These are phyloP conservation scores for Rhyacichthys aspro DNA, from an alignment of 2,797 vertebrate genomes.

Conservation along the genomic window DNA sequence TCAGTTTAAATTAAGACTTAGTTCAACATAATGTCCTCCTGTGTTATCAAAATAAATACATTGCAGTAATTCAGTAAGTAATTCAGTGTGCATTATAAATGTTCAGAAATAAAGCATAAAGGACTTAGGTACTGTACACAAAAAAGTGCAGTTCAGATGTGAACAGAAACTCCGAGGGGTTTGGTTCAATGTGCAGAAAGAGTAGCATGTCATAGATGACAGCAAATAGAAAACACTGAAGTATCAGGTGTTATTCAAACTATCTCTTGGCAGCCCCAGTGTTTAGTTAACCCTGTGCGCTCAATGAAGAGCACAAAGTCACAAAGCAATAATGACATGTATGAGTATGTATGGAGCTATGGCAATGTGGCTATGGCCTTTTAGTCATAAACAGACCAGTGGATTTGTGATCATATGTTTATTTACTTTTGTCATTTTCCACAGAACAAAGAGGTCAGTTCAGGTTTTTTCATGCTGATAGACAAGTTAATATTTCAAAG, in stretches of 20 bases:
- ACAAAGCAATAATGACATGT: background rate
- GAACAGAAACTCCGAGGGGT: conserved; percentile 15
- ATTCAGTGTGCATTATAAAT: too few species aligned
- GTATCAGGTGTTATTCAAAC: conserved; percentile 50
- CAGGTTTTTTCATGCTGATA: conserved; percentile 4
- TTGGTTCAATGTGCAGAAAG: conserved; percentile 28
- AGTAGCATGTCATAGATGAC: conserved; percentile 43
- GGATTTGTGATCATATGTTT: conserved; percentile 3
- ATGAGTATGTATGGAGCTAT: background rate
- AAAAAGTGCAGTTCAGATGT: conserved; percentile 3
- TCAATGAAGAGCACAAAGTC: conserved; percentile 11
- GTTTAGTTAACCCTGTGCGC: conserved; percentile 65
- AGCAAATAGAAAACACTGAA: conserved; percentile 55
- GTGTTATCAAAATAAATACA: too few species aligned
- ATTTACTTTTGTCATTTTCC: background rate
- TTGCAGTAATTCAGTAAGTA: too few species aligned
- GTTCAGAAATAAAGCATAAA: background rate
- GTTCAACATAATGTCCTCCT: too few species aligned
- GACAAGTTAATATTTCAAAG: background rate
- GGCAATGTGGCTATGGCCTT: background rate
- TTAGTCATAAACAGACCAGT: background rate
- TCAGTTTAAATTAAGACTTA: too few species aligned
- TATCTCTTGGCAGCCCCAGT: conserved; percentile 57
- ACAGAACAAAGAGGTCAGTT: background rate
- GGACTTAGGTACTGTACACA: too few species aligned